Conservation (phyloP, 2,113 vertebrate genomes). For the Canis aureus region DNA sequence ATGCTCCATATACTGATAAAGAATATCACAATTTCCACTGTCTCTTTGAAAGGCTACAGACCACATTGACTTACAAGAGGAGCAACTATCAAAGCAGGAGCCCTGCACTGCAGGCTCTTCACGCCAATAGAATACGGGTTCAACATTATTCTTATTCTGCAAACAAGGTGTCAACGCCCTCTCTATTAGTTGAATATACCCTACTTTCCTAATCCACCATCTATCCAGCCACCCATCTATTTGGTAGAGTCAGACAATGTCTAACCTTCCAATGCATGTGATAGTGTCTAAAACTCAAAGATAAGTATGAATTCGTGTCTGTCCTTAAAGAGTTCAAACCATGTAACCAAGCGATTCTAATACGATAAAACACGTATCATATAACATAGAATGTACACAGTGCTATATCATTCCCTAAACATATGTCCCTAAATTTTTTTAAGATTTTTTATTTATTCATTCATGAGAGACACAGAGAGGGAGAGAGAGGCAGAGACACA, state of each 20-base stretch:
- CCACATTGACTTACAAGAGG: neutral
- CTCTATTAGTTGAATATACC: neutral
- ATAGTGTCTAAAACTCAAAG: conserved; percentile 15
- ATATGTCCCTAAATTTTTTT: neutral
- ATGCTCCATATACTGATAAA: neutral
- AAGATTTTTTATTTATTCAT: too few relatives aligned
- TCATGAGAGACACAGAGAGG: too few relatives aligned
- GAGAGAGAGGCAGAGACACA: too few relatives aligned
- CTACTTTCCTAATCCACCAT: neutral
- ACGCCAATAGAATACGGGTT: neutral
- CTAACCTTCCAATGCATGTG: neutral
- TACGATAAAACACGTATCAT: neutral
- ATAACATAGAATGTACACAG: neutral
- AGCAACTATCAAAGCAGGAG: neutral
- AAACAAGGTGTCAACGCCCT: neutral
- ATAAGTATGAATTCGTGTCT: neutral
- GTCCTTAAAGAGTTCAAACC: conserved; percentile 31
- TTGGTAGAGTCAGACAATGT: neutral
- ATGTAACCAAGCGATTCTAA: conserved; percentile 24
- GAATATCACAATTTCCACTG: neutral
- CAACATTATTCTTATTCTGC: neutral
- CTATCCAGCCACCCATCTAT: neutral
- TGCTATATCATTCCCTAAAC: conserved; percentile 36
- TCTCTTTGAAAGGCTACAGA: neutral
- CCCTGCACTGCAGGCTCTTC: neutral